Conservation (phyloP, 1,140 invertebrate species). For the Drosophila pachea region DNA sequence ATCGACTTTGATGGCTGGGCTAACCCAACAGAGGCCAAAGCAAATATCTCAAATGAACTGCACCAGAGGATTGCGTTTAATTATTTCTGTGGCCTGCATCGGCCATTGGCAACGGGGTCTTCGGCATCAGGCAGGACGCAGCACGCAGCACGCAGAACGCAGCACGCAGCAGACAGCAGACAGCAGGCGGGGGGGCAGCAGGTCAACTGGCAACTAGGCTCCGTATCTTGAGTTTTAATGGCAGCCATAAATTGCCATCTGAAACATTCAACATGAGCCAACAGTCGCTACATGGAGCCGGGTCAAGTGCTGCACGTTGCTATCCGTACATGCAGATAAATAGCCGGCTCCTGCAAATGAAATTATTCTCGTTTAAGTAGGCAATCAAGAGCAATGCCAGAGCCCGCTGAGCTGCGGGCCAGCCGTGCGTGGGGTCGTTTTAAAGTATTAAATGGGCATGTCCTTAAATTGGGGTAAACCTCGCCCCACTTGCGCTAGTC, state of each 20-base stretch:
- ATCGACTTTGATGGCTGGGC: slow-evolving; percentile 53
- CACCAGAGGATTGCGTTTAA: slow-evolving; percentile 44
- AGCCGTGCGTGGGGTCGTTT: neutral
- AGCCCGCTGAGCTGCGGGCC: no score
- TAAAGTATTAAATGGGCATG: neutral
- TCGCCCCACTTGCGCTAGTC: neutral
- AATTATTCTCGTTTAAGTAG: slow-evolving; percentile 7
- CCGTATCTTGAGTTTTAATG: slow-evolving; percentile 32
- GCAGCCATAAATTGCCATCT: slow-evolving; percentile 46
- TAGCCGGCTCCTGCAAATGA: neutral
- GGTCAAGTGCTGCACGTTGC: slow-evolving; percentile 18
- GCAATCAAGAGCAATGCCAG: slow-evolving; percentile 1
- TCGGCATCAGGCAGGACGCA: no score
- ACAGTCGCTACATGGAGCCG: neutral
- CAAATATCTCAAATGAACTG: slow-evolving; percentile 48
- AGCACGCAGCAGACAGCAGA: no score
- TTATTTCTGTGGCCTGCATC: slow-evolving; percentile 46
- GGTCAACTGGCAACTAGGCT: slow-evolving; percentile 8
- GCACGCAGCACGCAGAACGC: no score
- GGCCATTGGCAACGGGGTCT: no score
- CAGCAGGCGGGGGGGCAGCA: neutral
- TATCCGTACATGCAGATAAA: slow-evolving; percentile 14
- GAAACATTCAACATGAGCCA: slow-evolving; percentile 38
- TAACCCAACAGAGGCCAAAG: slow-evolving; percentile 9
- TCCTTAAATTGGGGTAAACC: neutral